Conservation (phyloP, 2,113 vertebrate species). For the Heterotis niloticus region DNA sequence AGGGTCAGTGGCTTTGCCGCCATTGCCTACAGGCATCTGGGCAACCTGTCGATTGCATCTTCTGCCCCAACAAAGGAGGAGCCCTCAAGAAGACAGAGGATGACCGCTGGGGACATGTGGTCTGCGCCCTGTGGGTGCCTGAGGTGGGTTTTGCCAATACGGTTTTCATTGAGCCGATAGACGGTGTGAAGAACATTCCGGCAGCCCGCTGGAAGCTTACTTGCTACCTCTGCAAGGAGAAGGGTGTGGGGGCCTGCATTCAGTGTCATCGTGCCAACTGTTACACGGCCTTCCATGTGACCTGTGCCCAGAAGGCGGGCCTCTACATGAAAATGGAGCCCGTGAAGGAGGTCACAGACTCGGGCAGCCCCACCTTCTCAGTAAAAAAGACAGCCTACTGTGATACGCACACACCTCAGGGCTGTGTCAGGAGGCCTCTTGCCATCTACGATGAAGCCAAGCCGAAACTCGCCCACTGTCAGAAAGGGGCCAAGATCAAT, state of each 20-base stretch:
- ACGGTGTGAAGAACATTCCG: conserved; percentile 92
- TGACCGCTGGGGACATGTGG: conserved; percentile 95
- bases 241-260: conserved; percentile 91
- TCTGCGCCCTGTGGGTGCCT: conserved; percentile 95
- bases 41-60: conserved; percentile 82
- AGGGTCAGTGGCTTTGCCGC: conserved; percentile 96
- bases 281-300: conserved; percentile 96
- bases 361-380: conserved; percentile 72
- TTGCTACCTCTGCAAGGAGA: conserved; percentile 97
- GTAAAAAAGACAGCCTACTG: conserved; percentile 97
- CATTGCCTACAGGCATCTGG: conserved; percentile 88
- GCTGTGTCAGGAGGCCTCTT: conserved; percentile 80
- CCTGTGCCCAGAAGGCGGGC: conserved; percentile 89
- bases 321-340: conserved; percentile 98
- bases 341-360: conserved; percentile 71
- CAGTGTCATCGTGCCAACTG: conserved; percentile 97
- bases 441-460: conserved; percentile 84
- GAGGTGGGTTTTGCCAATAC: conserved; percentile 98
- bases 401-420: conserved; percentile 84
- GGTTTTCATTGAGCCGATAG: conserved; percentile 96
- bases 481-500: conserved; percentile 71
- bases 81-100: conserved; percentile 98
- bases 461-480: conserved; percentile 77
- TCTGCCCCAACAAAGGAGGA: conserved; percentile 94
- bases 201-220: conserved; percentile 96